These are phyloP conservation scores for Polydrusus pterygomalis DNA, from an alignment of 2,888 invertebrate species.

Conservation along the genomic window DNA sequence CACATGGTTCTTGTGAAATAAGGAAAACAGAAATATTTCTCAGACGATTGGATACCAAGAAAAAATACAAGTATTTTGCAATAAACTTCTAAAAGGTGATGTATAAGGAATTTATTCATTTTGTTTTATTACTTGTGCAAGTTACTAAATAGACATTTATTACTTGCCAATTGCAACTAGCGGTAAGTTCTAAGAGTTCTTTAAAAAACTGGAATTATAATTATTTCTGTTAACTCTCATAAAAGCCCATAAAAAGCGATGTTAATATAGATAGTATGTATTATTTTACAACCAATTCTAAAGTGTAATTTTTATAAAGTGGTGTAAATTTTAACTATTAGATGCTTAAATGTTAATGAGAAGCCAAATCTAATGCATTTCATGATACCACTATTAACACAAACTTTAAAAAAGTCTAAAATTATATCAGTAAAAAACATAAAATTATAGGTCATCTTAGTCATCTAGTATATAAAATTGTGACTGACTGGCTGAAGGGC, in stretches of 20 bases:
- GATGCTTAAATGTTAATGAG: too few species aligned
- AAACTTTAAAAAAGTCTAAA: too few species aligned
- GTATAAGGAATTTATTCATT: slow-evolving; percentile 10
- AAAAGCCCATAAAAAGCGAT: background rate
- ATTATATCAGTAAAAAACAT: too few species aligned
- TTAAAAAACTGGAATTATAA: slow-evolving; percentile 59
- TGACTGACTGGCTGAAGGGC: too few species aligned
- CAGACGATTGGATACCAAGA: background rate
- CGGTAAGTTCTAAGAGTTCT: slow-evolving; percentile 57
- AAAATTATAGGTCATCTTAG: too few species aligned
- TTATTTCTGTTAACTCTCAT: slow-evolving; percentile 16
- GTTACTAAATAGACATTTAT: slow-evolving; percentile 56
- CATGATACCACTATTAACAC: too few species aligned
- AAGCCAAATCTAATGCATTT: too few species aligned
- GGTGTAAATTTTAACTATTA: background rate
- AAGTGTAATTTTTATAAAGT: background rate
- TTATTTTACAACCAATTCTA: background rate
- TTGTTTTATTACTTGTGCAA: slow-evolving; percentile 9
- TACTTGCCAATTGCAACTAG: slow-evolving; percentile 53
- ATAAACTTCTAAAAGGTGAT: slow-evolving; percentile 10
- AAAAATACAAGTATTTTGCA: slow-evolving; percentile 16
- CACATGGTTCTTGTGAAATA: slow-evolving; percentile 9
- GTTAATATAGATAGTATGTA: slow-evolving; percentile 2
- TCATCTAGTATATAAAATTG: too few species aligned
- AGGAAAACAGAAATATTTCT: slow-evolving; percentile 17